Evolutionary conservation across 2,888 invertebrate species (phyloP).

Genomic region (Linyphia triangularis): DNA sequence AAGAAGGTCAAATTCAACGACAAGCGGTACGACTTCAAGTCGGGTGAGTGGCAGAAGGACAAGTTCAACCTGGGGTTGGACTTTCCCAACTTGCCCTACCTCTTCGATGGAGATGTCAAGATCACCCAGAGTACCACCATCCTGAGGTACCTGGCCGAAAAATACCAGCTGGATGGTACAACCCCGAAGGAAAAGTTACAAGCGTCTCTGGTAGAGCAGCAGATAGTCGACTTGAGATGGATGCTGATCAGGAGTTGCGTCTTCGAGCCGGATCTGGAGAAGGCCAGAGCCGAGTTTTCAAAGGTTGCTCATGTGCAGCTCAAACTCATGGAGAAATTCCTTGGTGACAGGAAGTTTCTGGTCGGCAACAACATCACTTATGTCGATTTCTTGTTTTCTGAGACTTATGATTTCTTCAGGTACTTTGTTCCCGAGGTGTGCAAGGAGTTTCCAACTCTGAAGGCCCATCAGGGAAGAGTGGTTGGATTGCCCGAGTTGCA

Average conservation of each 20-base stretch:
- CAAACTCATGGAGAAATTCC: constrained; percentile 23
- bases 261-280: background rate
- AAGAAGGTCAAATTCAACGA: background rate
- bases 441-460: background rate
- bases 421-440: background rate
- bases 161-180: background rate
- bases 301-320: background rate
- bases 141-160: background rate
- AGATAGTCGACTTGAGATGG: background rate
- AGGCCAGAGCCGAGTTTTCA: no score
- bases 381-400: constrained; percentile 31
- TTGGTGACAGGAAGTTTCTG: constrained; percentile 16
- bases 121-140: constrained; percentile 3
- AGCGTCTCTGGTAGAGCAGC: background rate
- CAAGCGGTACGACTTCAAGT: background rate
- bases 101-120: constrained; percentile 6
- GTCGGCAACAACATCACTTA: constrained; percentile 28
- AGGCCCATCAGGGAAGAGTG: background rate
- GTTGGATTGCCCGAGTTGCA: constrained; percentile 4
- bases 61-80: background rate
- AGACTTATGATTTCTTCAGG: constrained; percentile 17
- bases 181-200: background rate
- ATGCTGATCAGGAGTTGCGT: constrained; percentile 75
- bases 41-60: background rate
- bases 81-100: constrained; percentile 1